phyloP scores from a whole-genome alignment of 2,888 invertebrate species.

The Trachelus iudaicus region DNA sequence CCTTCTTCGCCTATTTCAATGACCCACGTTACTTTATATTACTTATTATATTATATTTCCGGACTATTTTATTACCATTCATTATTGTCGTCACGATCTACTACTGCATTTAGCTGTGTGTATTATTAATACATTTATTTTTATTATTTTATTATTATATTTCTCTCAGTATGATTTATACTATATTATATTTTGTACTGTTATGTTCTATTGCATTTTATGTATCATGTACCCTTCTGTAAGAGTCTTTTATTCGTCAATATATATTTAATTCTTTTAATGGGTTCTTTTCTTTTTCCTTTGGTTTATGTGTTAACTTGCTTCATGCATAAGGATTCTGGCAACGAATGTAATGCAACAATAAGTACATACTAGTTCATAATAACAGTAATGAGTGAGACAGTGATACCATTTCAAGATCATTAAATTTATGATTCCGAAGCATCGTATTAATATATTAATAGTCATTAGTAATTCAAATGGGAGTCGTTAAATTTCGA shows the following conservation, averaged over 20 bases:
- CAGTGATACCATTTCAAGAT: background rate
- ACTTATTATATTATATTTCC: slow-evolving; percentile 17
- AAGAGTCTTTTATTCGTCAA: slow-evolving; percentile 33
- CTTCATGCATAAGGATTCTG: background rate
- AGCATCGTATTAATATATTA: background rate
- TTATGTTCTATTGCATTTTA: slow-evolving; percentile 27
- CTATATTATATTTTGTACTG: slow-evolving; percentile 43
- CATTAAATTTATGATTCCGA: background rate
- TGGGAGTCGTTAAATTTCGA: background rate
- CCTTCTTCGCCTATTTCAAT: slow-evolving; percentile 18
- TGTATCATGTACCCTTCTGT: slow-evolving; percentile 25
- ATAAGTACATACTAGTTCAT: background rate
- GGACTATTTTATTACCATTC: slow-evolving; percentile 14
- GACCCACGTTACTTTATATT: slow-evolving; percentile 14
- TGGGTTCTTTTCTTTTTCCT: background rate
- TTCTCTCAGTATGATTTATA: slow-evolving; percentile 1
- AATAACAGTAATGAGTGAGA: background rate
- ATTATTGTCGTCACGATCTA: slow-evolving; percentile 18
- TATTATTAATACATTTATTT: slow-evolving; percentile 29
- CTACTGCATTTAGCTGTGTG: slow-evolving; percentile 23
- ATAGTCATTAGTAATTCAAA: background rate
- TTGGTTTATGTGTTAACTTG: background rate
- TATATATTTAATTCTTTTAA: slow-evolving; percentile 37
- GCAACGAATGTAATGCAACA: background rate
- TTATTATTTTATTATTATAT: slow-evolving; percentile 42